Percentiles rank a stretch among this genome's conserved stretches.
Conservation (phyloP, 2,113 vertebrate species). For the Salminus brasiliensis region DNA sequence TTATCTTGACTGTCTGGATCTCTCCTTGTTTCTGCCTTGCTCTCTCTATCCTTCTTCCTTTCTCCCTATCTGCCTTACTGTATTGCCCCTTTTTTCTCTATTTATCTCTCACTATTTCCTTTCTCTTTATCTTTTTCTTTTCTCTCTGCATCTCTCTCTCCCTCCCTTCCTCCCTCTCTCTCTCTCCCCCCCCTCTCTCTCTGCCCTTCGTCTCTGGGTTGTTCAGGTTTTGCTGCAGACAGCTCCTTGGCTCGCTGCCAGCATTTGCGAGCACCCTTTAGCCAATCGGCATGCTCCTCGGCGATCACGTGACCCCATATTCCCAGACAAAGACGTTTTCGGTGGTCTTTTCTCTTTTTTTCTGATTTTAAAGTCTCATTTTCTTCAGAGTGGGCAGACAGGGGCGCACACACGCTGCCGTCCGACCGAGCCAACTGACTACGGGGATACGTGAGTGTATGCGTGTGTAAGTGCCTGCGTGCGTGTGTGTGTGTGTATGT, state of each 20-base stretch:
- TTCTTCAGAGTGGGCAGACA: slow-evolving; percentile 19
- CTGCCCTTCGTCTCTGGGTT: not conserved
- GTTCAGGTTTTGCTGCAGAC: slow-evolving; percentile 54
- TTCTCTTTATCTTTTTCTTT: slow-evolving; percentile 38
- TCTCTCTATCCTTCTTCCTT: not conserved
- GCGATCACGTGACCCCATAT: slow-evolving; percentile 78
- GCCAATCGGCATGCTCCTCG: slow-evolving; percentile 77
- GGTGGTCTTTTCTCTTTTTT: slow-evolving; percentile 62
- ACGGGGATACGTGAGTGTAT: slow-evolving; percentile 14
- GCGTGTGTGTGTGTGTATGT: slow-evolving; percentile 12
- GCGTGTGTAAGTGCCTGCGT: slow-evolving; percentile 9
- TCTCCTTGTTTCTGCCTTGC: not conserved
- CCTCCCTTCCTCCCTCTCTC: not conserved
- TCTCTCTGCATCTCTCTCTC: not conserved
- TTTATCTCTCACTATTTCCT: slow-evolving; percentile 1
- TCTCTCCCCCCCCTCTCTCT: not conserved
- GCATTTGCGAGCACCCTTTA: slow-evolving; percentile 65
- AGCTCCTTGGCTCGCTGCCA: slow-evolving; percentile 60
- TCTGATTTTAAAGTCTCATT: slow-evolving; percentile 45
- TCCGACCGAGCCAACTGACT: slow-evolving; percentile 22
- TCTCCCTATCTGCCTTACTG: not conserved
- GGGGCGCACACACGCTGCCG: slow-evolving; percentile 9
- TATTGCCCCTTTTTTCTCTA: not conserved
- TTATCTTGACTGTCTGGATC: no score
- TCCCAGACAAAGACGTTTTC: slow-evolving; percentile 84